These are phyloP conservation scores for Agonopterix subpropinquella DNA, from an alignment of 2,888 invertebrate genomes.

Conservation along the genomic window DNA sequence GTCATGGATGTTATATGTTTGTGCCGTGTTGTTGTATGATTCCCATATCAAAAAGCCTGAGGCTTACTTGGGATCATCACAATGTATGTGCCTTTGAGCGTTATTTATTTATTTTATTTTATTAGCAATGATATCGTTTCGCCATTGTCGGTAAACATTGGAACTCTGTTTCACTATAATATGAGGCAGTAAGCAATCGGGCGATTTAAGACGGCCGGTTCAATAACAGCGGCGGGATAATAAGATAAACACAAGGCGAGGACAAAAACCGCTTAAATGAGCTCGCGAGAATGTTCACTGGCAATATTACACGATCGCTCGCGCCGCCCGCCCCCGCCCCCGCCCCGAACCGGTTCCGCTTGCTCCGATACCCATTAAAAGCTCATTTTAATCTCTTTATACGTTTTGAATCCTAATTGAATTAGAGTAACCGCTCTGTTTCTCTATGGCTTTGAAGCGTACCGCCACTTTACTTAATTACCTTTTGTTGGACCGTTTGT, in stretches of 20 bases:
- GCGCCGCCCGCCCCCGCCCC: constrained; percentile 17
- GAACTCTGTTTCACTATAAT: no score
- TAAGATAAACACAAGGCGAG: constrained; percentile 52
- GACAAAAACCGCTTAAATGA: constrained; percentile 56
- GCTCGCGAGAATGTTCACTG: constrained; percentile 51
- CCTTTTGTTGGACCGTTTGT: constrained; percentile 11
- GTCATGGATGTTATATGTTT: no score
- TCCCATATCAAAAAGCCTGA: no score
- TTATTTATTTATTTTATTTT: no score
- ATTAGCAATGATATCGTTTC: no score
- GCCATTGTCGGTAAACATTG: no score
- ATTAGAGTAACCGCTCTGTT: constrained; percentile 35
- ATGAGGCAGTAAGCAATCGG: constrained; percentile 30
- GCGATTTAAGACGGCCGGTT: constrained; percentile 22
- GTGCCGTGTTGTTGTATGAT: no score
- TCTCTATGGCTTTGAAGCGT: constrained; percentile 18
- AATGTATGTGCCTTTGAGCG: no score
- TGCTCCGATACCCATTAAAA: constrained; percentile 39
- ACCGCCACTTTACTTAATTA: constrained; percentile 21
- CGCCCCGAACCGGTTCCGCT: constrained; percentile 37
- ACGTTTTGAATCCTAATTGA: constrained; percentile 43
- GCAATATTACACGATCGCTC: constrained; percentile 45
- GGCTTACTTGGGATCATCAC: no score
- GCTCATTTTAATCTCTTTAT: constrained; percentile 44
- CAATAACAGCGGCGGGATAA: constrained; percentile 40